Evolutionary conservation across 2,113 vertebrate genomes (phyloP), one percentile per base, ranked within the genome.

Genomic region (Camelus bactrianus): DNA sequence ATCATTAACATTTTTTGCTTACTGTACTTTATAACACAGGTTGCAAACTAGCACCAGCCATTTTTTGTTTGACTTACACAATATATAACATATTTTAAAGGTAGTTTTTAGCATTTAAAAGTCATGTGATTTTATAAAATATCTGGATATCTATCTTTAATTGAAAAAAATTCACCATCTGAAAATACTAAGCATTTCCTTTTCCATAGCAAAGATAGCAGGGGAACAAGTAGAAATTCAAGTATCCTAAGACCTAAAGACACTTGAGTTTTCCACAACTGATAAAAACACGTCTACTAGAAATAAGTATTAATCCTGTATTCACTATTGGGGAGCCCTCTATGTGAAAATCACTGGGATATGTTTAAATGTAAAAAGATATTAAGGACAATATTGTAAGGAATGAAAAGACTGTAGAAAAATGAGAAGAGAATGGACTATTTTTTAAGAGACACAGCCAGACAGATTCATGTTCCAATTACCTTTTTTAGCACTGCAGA

Each of bases 401-500:
- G 64, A 65, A 73, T 65, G 32, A 85, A 86, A 73, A 64, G 35
- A 65, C 6, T 77, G 16, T 35, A 9, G 13, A 85, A 75, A 83
- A 76, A 50, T 42, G 7, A 92, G 32, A 35, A 42, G 8, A 82
- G 24, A 72, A 6, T 60, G 2, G 81, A 52, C 22, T 56, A 7
- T 82, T 83, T n/a, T 72, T 84, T 88, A 50, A 72, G 8, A 67
- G 8, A 85, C n/a, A 56, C 10, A 38, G 52, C 19, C 14, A 89
- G 4, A 48, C 6, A 80, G 16, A 32, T 56, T 91, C 32, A 0
- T 35, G 20, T 91, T 96, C 48, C 62, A 95, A 35, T 30, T 70
- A 60, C 52, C 58, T 97, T 93, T 94, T 48, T 35, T 38, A 89
- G 50, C 52, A 87, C 62, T 94, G 97, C 20, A 94, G 72, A 96